Conservation (phyloP, 1,140 invertebrate genomes). For the Penaeus indicus region DNA sequence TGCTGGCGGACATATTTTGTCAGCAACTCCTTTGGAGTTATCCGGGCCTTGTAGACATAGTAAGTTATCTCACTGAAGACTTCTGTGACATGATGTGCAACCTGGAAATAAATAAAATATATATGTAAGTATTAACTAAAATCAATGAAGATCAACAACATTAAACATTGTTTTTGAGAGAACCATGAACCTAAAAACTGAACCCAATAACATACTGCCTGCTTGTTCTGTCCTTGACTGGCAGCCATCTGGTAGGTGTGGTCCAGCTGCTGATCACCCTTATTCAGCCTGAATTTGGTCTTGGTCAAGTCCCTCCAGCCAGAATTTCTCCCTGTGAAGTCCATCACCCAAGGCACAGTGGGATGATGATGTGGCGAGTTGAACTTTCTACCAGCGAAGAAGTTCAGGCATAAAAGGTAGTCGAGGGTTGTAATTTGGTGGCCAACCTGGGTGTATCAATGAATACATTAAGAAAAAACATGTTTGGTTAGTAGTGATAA, state of each 20-base stretch:
- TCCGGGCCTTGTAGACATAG: conserved; percentile 94
- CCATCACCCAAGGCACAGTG: conserved; percentile 97
- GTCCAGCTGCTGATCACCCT: conserved; percentile 95
- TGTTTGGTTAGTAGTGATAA: background rate
- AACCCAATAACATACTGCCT: conserved; percentile 28
- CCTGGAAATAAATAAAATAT: conserved; percentile 69
- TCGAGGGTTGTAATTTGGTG: conserved; percentile 59
- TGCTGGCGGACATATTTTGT: conserved; percentile 85
- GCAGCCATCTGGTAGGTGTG: conserved; percentile 60
- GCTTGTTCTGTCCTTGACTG: conserved; percentile 51
- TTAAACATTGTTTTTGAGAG: background rate
- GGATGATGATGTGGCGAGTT: conserved; percentile 93
- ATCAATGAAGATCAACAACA: background rate
- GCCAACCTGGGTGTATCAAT: conserved; percentile 42
- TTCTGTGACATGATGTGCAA: conserved; percentile 95
- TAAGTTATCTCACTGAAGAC: conserved; percentile 97
- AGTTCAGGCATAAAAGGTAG: conserved; percentile 72
- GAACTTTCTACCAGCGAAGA: conserved; percentile 81
- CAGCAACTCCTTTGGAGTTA: conserved; percentile 85
- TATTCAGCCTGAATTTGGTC: conserved; percentile 96
- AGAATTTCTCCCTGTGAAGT: conserved; percentile 79
- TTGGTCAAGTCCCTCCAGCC: conserved; percentile 91
- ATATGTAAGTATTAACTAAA: conserved; percentile 3
- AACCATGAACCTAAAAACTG: too few relatives aligned
- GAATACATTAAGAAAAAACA: background rate